Percentiles rank a stretch among this genome's conserved stretches.
Conservation (phyloP, 2,888 invertebrate genomes). For the Eustalomyia histrio region DNA sequence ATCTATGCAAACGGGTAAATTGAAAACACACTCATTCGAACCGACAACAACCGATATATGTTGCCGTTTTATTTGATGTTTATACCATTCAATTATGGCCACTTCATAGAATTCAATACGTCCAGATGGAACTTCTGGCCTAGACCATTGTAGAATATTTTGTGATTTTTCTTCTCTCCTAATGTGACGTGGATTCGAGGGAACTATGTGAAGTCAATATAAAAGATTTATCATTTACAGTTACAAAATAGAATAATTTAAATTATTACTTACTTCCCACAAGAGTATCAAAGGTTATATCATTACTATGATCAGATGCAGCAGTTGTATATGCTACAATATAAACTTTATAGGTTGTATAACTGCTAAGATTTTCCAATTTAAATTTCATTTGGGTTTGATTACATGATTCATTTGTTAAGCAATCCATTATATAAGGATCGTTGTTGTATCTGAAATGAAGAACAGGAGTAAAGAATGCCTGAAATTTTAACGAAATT, state of each 20-base stretch:
- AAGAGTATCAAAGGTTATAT: conserved; percentile 81
- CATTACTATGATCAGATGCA: conserved; percentile 83
- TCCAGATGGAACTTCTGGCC: conserved; percentile 81
- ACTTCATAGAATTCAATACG: conserved; percentile 82
- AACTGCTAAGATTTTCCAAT: conserved; percentile 81
- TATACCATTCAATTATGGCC: conserved; percentile 64
- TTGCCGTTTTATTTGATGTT: conserved; percentile 61
- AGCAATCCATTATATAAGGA: conserved; percentile 60
- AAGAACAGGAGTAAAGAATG: no score
- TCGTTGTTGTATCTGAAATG: conserved; percentile 63
- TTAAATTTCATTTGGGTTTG: conserved; percentile 58
- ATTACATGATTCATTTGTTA: conserved; percentile 27
- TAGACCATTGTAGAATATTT: conserved; percentile 79
- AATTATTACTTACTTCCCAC: conserved; percentile 81
- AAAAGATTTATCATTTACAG: background rate
- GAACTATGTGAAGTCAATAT: conserved; percentile 63
- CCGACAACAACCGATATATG: conserved; percentile 68
- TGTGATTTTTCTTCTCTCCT: conserved; percentile 42
- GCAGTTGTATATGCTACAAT: conserved; percentile 86
- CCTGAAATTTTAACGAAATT: no score
- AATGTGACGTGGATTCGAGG: conserved; percentile 68
- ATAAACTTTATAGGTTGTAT: conserved; percentile 85
- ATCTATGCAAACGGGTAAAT: conserved; percentile 68
- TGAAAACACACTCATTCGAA: conserved; percentile 66
- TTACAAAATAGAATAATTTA: background rate